Evolutionary conservation across 2,113 vertebrate species (phyloP), one percentile per base, ranked within the genome.

Genomic region (Saimiri boliviensis): DNA sequence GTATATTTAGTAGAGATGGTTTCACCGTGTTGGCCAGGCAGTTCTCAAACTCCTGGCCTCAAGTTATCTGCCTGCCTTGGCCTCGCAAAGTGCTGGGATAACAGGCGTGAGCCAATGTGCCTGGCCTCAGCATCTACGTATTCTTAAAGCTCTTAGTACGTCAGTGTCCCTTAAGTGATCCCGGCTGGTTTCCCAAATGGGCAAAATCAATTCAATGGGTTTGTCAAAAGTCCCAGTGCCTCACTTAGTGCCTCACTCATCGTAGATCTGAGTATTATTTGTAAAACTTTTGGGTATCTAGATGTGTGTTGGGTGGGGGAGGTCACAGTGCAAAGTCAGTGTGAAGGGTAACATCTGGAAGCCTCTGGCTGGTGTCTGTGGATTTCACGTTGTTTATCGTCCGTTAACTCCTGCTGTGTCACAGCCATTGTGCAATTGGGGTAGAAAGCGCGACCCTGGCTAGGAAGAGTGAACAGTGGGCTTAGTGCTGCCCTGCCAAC

Each of bases 391-490:
- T 23, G 45, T 20, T 66, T 45, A 7, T 21, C 17, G 8, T 7
- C 21, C 32, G 1, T 21, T 13, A 92, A 47, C 49, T 27, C 23
- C 47, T 42, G 83, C 35, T 42, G 35, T 25, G 5, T n/a, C 7
- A 0, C 0, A 49, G 56, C 35, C 1, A 3, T 45, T 27, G 20
- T 7, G 7, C 27, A 23, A 19, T 32, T 2, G 3, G 23, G 54
- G 60, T 8, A 3, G 88, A 60, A 87, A 42, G 30, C 27, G 25
- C 13, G 5, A 52, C 27, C 40, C 52, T 49, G 58, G 71, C 52
- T 21, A 60, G 49, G 70, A 60, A 60, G 17, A 16, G 12, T 13
- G 40, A 84, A 35, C 47, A 9, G n/a, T 21, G 47, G 79, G 32
- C n/a, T 40, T 30, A 30, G 76, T 27, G 8, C 11, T 13, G 42